phyloP scores from a whole-genome alignment of 1,140 invertebrate genomes.

The Atopsyche davidsoni region DNA sequence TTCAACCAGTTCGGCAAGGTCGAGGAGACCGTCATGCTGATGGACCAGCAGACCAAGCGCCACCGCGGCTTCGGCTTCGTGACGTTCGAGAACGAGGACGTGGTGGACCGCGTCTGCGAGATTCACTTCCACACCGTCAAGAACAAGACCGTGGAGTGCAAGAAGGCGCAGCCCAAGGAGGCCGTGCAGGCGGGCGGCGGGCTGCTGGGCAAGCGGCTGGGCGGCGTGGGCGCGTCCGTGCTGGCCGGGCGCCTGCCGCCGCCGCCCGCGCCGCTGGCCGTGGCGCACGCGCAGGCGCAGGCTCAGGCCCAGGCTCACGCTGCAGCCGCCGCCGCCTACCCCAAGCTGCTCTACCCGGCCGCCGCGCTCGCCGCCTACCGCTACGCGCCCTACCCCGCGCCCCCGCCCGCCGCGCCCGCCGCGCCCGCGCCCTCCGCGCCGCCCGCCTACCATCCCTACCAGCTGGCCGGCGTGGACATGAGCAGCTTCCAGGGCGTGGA shows the following conservation, averaged over 20 bases:
- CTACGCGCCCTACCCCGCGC: constrained; percentile 50
- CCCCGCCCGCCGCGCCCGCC: constrained; percentile 49
- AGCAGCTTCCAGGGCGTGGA: constrained; percentile 84
- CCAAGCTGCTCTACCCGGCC: constrained; percentile 22
- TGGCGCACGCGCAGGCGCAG: constrained; percentile 28
- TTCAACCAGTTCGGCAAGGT: constrained; percentile 89
- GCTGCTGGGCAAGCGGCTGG: constrained; percentile 43
- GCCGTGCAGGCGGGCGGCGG: constrained; percentile 58
- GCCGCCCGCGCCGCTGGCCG: constrained; percentile 15
- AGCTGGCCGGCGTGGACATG: constrained; percentile 83
- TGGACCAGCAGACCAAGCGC: constrained; percentile 90
- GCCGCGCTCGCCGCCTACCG: constrained; percentile 53
- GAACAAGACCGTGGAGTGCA: constrained; percentile 90
- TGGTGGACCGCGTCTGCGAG: constrained; percentile 84
- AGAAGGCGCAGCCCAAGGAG: constrained; percentile 89
- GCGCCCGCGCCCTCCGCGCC: constrained; percentile 56
- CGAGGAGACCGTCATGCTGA: constrained; percentile 88
- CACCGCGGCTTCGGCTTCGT: constrained; percentile 89
- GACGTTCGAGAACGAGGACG: constrained; percentile 87
- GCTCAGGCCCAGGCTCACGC: constrained; percentile 35
- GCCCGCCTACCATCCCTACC: constrained; percentile 72
- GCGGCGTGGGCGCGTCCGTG: constrained; percentile 30
- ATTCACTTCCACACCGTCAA: constrained; percentile 91
- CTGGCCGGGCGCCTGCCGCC: constrained; percentile 35
- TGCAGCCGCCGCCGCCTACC: constrained; percentile 38